Evolutionary conservation across 1,140 invertebrate species (phyloP).

Genomic region (Drosophila takahashii): DNA sequence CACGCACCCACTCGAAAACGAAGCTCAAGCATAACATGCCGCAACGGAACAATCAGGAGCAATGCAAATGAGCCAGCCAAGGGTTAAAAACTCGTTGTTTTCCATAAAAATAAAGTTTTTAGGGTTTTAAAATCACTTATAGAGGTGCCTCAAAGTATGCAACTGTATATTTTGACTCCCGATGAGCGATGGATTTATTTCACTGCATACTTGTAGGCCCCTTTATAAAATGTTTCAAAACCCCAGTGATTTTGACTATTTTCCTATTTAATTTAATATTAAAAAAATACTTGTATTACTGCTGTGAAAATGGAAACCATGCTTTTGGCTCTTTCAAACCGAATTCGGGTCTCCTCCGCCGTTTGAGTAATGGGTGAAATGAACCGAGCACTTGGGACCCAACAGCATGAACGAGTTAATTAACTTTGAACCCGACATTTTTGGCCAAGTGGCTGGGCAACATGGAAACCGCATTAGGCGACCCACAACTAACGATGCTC

Average conservation of each 20-base stretch:
- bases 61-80: conserved; percentile 3
- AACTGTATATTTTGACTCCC: neutral
- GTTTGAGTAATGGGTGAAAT: conserved; percentile 29
- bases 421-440: conserved; percentile 81
- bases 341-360: neutral
- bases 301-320: no score
- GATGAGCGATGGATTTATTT: no score
- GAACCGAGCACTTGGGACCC: conserved; percentile 8
- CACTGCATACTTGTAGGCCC: no score
- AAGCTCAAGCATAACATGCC: neutral
- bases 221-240: no score
- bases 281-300: no score
- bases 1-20: conserved; percentile 12
- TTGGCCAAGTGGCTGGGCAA: conserved; percentile 42
- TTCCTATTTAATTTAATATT: no score
- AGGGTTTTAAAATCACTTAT: neutral
- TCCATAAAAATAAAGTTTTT: neutral
- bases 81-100: neutral
- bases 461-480: conserved; percentile 66
- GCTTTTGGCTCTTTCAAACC: neutral
- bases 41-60: conserved; percentile 3
- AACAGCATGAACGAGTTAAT: conserved; percentile 53
- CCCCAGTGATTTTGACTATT: no score
- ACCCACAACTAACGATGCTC: conserved; percentile 52
- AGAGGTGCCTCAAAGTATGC: neutral